These are phyloP conservation scores for Holotrichia oblita DNA, from an alignment of 1,140 invertebrate genomes.

Conservation along the genomic window DNA sequence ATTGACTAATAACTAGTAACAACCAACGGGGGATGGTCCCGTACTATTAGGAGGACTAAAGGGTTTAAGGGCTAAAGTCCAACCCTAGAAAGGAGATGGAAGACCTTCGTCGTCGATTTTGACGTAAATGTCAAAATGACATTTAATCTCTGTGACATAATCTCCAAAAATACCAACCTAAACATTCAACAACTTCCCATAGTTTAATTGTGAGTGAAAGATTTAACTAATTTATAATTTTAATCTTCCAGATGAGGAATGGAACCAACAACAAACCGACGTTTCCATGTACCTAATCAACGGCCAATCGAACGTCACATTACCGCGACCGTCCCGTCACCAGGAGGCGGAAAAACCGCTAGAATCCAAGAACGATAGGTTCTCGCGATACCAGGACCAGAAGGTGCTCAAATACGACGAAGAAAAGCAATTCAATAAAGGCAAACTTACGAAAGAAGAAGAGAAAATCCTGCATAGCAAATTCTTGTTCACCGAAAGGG, in stretches of 20 bases:
- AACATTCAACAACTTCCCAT: no score
- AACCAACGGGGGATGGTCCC: no score
- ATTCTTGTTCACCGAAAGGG: conserved; percentile 41
- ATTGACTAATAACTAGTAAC: no score
- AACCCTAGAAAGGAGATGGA: no score
- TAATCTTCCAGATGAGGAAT: conserved; percentile 59
- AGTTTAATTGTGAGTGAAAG: no score
- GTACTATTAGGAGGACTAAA: no score
- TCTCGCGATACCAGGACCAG: conserved; percentile 48
- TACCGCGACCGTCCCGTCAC: conserved; percentile 49
- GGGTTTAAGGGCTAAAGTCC: no score
- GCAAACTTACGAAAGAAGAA: conserved; percentile 42
- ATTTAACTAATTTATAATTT: conserved; percentile 24
- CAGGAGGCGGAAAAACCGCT: conserved; percentile 33
- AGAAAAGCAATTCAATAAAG: conserved; percentile 17
- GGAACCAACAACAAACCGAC: conserved; percentile 57
- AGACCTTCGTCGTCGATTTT: no score
- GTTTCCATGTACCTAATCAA: conserved; percentile 58
- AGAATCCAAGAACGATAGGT: conserved; percentile 41
- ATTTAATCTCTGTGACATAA: no score
- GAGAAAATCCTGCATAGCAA: conserved; percentile 39
- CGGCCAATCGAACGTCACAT: conserved; percentile 50
- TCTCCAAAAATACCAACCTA: no score
- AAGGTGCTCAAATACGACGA: conserved; percentile 41
- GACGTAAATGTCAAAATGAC: no score